These are phyloP conservation scores for Neoniphon sammara DNA, from an alignment of 2,797 vertebrate genomes.

Conservation along the genomic window DNA sequence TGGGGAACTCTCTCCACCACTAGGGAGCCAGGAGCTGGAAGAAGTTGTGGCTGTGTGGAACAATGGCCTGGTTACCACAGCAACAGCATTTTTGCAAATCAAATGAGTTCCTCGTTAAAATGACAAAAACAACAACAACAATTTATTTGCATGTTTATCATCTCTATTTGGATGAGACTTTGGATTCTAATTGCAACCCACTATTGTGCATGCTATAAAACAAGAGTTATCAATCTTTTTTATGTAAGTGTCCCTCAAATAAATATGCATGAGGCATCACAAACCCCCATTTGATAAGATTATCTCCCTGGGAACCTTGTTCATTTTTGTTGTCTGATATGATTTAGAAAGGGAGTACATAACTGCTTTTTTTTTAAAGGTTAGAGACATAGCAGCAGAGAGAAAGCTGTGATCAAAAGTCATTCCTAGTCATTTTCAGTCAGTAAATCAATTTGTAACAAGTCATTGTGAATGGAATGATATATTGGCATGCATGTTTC, in stretches of 20 bases:
- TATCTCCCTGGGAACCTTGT: constrained; percentile 29
- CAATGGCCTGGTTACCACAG: constrained; percentile 50
- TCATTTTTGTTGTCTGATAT: constrained; percentile 48
- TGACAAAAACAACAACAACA: constrained; percentile 33
- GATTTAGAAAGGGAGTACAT: constrained; percentile 30
- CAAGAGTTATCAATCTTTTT: constrained; percentile 27
- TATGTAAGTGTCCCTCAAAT: constrained; percentile 58
- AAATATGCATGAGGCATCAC: constrained; percentile 32
- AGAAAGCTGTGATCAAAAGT: constrained; percentile 16
- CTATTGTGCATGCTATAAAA: constrained; percentile 36
- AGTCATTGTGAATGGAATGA: constrained; percentile 10
- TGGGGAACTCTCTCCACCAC: constrained; percentile 47
- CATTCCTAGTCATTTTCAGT: constrained; percentile 7
- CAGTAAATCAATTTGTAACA: background rate
- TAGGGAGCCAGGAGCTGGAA: constrained; percentile 25
- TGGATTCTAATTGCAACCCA: constrained; percentile 52
- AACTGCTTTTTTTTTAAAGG: constrained; percentile 12
- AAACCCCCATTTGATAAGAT: constrained; percentile 32
- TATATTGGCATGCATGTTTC: too few relatives aligned
- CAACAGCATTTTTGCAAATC: constrained; percentile 70
- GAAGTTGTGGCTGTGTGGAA: constrained; percentile 14
- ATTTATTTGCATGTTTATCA: constrained; percentile 56
- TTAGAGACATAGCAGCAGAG: constrained; percentile 11
- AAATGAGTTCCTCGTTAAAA: constrained; percentile 56
- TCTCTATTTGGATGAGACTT: background rate